Percentiles rank a stretch among this genome's conserved stretches.
These are phyloP conservation scores for Melanocharis versteri DNA, from an alignment of 2,113 vertebrate genomes.

Conservation along the genomic window DNA sequence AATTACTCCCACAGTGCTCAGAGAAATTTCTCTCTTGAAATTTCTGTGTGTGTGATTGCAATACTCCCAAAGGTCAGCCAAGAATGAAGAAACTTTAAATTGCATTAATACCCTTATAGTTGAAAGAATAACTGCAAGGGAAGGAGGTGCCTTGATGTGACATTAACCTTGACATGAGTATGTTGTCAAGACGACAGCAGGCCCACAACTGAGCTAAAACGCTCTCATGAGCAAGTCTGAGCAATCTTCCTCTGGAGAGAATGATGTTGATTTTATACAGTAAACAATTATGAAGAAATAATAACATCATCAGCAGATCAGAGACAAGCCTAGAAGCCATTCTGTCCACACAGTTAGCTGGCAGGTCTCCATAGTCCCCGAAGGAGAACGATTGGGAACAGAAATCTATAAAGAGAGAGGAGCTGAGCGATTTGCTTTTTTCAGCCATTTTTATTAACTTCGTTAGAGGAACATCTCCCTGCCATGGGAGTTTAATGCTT, in stretches of 20 bases:
- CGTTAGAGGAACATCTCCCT: neutral
- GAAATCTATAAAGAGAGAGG: conserved; percentile 10
- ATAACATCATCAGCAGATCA: conserved; percentile 33
- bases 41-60: neutral
- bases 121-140: neutral
- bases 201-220: neutral
- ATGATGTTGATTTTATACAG: conserved; percentile 32
- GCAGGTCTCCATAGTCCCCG: neutral
- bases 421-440: conserved; percentile 18
- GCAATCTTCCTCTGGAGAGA: conserved; percentile 27
- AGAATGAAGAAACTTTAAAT: conserved; percentile 16
- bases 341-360: conserved; percentile 27
- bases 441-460: conserved; percentile 26
- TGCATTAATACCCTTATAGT: neutral
- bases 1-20: neutral
- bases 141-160: neutral
- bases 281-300: conserved; percentile 61
- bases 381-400: neutral
- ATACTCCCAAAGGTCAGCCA: neutral
- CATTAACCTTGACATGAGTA: conserved; percentile 11
- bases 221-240: neutral
- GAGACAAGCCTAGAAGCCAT: conserved; percentile 27
- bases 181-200: conserved; percentile 36
- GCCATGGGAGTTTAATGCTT: neutral
- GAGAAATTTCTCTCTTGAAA: neutral